Percentiles rank a stretch among this genome's conserved stretches.
These are phyloP conservation scores for Conomelus anceps DNA, from an alignment of 2,888 invertebrate species.

Conservation along the genomic window DNA sequence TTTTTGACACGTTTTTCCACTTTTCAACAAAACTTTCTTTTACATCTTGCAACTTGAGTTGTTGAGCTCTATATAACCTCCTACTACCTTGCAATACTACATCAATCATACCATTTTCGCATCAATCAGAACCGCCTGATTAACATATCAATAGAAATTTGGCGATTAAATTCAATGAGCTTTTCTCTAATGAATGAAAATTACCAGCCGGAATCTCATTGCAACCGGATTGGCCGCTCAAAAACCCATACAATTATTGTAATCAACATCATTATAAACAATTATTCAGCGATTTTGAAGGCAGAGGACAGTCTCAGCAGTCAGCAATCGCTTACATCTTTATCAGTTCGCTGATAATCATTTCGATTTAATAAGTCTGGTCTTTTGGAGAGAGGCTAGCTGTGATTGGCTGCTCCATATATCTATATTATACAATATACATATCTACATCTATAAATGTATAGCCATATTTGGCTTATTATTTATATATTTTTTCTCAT, in stretches of 20 bases:
- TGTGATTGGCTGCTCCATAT: too few species aligned
- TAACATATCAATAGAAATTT: neutral
- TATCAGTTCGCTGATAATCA: neutral
- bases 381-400: too few species aligned
- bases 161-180: neutral
- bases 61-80: too few species aligned
- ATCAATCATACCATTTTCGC: neutral
- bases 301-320: neutral
- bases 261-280: neutral
- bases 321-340: neutral
- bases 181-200: neutral
- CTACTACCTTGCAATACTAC: too few species aligned
- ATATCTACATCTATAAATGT: too few species aligned
- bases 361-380: too few species aligned
- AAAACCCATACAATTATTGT: neutral
- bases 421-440: too few species aligned
- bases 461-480: too few species aligned
- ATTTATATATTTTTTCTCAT: too few species aligned
- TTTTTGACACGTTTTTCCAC: too few species aligned
- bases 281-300: neutral
- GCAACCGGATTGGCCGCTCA: neutral
- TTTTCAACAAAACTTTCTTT: too few species aligned
- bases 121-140: neutral
- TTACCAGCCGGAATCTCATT: neutral
- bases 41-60: too few species aligned